Conservation (phyloP, 2,113 vertebrate species). For the Hoplias malabaricus region DNA sequence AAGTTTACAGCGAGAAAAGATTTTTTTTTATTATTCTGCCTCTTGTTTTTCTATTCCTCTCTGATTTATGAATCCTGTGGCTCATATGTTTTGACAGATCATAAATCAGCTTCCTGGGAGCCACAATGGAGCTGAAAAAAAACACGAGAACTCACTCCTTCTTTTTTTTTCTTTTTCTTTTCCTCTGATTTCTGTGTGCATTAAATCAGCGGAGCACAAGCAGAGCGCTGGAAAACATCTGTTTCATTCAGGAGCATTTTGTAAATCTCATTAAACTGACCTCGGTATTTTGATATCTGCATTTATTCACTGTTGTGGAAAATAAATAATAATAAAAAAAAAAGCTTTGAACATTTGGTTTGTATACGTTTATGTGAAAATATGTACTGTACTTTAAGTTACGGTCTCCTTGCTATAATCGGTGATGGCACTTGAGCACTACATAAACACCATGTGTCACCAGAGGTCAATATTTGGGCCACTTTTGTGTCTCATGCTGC, state of each 20-base stretch:
- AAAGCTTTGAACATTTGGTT: no score
- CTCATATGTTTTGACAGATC: conserved; percentile 78
- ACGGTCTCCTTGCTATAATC: no score
- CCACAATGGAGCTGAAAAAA: conserved; percentile 34
- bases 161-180: not conserved
- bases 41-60: conserved; percentile 3
- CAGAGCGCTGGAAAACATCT: not conserved
- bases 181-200: not conserved
- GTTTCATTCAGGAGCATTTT: not conserved
- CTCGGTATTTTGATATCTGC: no score
- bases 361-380: no score
- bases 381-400: no score
- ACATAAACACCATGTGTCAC: no score
- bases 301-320: no score
- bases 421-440: no score
- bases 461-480: no score
- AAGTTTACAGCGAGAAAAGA: not conserved
- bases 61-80: conserved; percentile 75
- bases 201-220: not conserved
- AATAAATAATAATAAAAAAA: no score
- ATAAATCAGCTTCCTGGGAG: conserved; percentile 79
- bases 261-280: not conserved
- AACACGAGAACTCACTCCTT: not conserved
- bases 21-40: conserved; percentile 11
- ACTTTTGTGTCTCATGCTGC: no score